These are phyloP conservation scores for Notoglanidium macrostoma DNA, from an alignment of 2,797 vertebrate species.

Conservation along the genomic window DNA sequence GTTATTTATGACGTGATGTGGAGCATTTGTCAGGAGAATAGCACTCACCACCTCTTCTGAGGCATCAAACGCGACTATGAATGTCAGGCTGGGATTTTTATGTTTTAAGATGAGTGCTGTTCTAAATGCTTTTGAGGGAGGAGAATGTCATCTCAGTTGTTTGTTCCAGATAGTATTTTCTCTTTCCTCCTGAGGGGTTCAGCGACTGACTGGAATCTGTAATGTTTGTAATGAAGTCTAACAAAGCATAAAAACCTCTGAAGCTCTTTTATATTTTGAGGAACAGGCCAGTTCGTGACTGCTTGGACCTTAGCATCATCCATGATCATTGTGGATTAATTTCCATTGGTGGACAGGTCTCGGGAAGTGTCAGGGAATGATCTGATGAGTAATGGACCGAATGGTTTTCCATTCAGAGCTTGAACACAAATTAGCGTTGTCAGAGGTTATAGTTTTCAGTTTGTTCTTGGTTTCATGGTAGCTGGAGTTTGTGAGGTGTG, in stretches of 20 bases:
- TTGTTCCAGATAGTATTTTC: not conserved
- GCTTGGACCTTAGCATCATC: not conserved
- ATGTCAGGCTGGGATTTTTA: not conserved
- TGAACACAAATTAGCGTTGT: not conserved
- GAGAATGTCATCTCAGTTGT: not conserved
- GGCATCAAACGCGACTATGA: not conserved
- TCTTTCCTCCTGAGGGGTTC: not conserved
- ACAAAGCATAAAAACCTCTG: not conserved
- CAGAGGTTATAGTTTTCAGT: not conserved
- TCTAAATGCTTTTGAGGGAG: not conserved
- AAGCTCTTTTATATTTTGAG: not conserved
- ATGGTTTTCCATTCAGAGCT: not conserved
- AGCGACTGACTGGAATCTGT: not conserved
- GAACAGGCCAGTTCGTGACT: not conserved
- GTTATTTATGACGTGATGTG: not conserved
- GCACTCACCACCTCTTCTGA: not conserved
- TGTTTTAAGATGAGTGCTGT: not conserved
- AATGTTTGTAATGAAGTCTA: not conserved
- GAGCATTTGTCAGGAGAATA: not conserved
- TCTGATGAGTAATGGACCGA: not conserved
- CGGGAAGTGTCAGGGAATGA: not conserved
- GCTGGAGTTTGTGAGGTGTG: not conserved
- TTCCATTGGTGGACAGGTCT: not conserved
- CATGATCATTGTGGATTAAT: not conserved
- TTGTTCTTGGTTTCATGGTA: not conserved